Evolutionary conservation across 2,888 invertebrate genomes (phyloP), one percentile per base, ranked within the genome.

Genomic region (Erynnis tages): DNA sequence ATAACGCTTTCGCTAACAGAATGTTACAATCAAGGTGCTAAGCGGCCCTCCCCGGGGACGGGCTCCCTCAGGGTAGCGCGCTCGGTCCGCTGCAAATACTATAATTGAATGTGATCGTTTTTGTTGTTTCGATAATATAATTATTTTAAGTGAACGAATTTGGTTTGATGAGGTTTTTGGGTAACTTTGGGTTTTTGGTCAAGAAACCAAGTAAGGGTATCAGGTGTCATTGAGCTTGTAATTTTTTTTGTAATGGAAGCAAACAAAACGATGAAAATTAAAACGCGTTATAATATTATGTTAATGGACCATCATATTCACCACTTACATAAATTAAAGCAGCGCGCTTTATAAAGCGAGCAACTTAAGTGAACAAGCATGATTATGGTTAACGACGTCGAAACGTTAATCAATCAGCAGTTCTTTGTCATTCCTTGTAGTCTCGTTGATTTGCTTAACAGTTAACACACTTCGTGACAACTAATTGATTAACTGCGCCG

Each of bases 21-120:
- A 53, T 54, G 58, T 50, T 56, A 59, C 57, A 55, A 66, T 61
- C 57, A 60, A 62, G 60, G 59, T 57, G 64, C 57, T 58, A 60
- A 60, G 62, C 56, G 58, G 55, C 45, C 40, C 55, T 59, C 63
- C 58, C 65, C 14, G 14, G 62, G 56, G 65, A 61, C 38, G 50
- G 49, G 38, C n/a, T 54, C 54, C 62, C 59, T 44, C 54, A 30
- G 55, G 62, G 57, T 47, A 37, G 37, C 47, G 34, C 27, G 34
- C 53, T 54, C 32, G 46, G 52, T 30, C 50, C 56, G 49, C 55
- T 58, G 56, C 58, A 59, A 62, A 59, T 59, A 59, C 57, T 56
- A 56, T 40, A 46, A 53, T 46, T 53, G 53, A 53, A 52, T 44
- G 44, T 52, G 37, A 52, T 44, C 29, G 44, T 44, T 44, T n/a